Evolutionary conservation across 2,113 vertebrate genomes (phyloP).

Genomic region (Gila orcuttii): DNA sequence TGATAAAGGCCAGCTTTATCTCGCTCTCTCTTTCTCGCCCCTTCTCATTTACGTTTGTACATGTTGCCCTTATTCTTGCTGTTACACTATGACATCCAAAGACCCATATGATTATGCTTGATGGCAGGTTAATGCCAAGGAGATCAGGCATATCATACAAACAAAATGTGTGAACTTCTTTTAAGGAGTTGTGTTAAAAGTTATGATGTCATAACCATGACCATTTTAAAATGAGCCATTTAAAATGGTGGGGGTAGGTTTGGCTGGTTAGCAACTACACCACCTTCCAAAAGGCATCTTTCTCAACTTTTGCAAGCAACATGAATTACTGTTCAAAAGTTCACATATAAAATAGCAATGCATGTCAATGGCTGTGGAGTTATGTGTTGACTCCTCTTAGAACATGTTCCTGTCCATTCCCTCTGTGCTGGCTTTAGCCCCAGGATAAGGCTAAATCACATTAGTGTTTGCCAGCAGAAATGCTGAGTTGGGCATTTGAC

Average conservation of each 20-base stretch:
- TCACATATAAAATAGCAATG: background rate
- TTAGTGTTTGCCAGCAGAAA: constrained; percentile 33
- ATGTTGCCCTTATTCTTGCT: constrained; percentile 35
- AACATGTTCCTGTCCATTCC: constrained; percentile 7
- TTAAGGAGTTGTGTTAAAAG: background rate
- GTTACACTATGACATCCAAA: background rate
- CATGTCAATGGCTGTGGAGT: constrained; percentile 14
- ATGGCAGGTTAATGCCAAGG: background rate
- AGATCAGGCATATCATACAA: background rate
- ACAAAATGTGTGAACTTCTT: background rate
- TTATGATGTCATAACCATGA: background rate
- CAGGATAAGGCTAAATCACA: constrained; percentile 42
- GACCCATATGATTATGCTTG: background rate
- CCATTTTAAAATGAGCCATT: background rate
- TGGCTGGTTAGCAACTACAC: background rate
- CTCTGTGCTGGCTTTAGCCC: constrained; percentile 17
- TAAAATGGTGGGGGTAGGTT: background rate
- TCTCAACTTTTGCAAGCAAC: background rate
- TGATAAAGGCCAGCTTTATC: constrained; percentile 73
- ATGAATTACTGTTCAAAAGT: no score
- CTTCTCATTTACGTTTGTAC: constrained; percentile 25
- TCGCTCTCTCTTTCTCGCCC: constrained; percentile 45
- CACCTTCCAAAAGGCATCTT: background rate
- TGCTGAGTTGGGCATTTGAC: constrained; percentile 25
- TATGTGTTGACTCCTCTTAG: constrained; percentile 19